Evolutionary conservation across 2,888 invertebrate genomes (phyloP).

Genomic region (Philonicus albiceps): DNA sequence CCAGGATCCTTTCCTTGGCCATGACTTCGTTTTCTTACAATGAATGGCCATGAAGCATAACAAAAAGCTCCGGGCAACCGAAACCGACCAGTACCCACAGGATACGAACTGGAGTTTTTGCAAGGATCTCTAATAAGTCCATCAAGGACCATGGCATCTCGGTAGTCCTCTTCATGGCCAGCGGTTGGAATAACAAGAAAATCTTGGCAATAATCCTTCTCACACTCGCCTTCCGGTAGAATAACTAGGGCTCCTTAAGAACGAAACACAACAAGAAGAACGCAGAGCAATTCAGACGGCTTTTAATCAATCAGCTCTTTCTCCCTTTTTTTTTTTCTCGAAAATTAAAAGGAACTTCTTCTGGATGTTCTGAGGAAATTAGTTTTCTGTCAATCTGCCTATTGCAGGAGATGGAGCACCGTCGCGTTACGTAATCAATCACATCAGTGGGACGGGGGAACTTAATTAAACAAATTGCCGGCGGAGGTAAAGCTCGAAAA

Average conservation of each 20-base stretch:
- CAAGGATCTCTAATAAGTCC: background rate
- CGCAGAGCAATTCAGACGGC: background rate
- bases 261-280: background rate
- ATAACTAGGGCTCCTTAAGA: background rate
- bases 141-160: background rate
- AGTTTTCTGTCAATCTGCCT: background rate
- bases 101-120: background rate
- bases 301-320: background rate
- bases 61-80: background rate
- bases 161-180: background rate
- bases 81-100: background rate
- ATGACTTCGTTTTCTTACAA: background rate
- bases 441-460: background rate
- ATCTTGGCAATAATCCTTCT: background rate
- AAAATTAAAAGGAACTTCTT: background rate
- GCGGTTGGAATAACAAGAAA: background rate
- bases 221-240: background rate
- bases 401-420: background rate
- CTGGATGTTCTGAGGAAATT: background rate
- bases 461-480: background rate
- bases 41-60: background rate
- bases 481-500: background rate
- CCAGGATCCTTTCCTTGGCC: background rate
- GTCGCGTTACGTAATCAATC: background rate
- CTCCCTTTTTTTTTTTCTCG: background rate